Percentiles rank a stretch among this genome's conserved stretches.
Conservation (phyloP, 2,888 invertebrate genomes). For the Flabesymbios commensalis region DNA sequence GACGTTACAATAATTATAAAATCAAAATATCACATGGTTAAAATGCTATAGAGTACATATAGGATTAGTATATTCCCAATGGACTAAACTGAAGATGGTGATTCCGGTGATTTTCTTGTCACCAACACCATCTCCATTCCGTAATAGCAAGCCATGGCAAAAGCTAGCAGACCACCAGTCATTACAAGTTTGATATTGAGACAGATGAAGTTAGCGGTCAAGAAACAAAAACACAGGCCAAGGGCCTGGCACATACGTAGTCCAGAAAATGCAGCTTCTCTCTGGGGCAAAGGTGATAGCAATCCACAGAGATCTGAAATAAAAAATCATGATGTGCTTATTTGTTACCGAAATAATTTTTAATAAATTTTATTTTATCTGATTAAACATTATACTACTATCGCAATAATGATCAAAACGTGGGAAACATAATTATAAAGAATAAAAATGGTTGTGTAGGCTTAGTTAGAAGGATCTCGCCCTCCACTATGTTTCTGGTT, state of each 20-base stretch:
- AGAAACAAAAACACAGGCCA: slow-evolving; percentile 45
- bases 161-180: neutral
- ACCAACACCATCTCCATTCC: too few species aligned
- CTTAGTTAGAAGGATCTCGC: too few species aligned
- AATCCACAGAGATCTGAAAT: slow-evolving; percentile 49
- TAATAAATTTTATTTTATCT: too few species aligned
- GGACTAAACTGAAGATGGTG: too few species aligned
- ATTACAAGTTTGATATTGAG: slow-evolving; percentile 40
- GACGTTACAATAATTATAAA: too few species aligned
- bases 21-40: too few species aligned
- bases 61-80: too few species aligned
- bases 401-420: neutral
- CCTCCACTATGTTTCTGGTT: too few species aligned
- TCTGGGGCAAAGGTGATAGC: slow-evolving; percentile 43
- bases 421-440: neutral
- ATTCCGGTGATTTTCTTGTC: too few species aligned
- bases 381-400: too few species aligned
- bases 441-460: neutral
- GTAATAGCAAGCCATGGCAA: neutral
- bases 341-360: too few species aligned
- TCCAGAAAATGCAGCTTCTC: slow-evolving; percentile 52
- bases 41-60: too few species aligned
- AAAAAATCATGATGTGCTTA: neutral
- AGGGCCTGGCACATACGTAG: slow-evolving; percentile 49
- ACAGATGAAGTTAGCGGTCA: slow-evolving; percentile 44